A percentile compares a stretch with the other conserved stretches of the same genome.
phyloP scores from a whole-genome alignment of 2,113 vertebrate genomes.

The Cyphomyrus plagiostoma region DNA sequence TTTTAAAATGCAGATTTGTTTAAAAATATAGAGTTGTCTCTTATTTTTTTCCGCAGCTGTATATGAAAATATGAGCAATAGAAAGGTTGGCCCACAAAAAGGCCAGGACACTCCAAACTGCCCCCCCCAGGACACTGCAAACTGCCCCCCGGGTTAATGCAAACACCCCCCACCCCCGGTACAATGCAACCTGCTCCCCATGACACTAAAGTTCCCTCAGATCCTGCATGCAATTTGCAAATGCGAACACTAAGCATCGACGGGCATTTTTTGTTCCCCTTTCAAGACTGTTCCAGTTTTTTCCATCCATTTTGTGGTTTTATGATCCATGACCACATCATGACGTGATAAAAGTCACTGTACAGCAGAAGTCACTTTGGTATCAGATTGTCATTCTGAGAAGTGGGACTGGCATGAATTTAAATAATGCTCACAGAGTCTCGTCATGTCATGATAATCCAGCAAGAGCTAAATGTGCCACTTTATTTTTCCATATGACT shows the following conservation, averaged over 20 bases:
- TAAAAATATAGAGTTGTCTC: too few species aligned
- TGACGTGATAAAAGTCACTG: background rate
- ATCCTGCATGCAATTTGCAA: constrained; percentile 25
- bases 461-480: background rate
- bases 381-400: background rate
- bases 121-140: background rate
- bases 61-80: background rate
- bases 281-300: background rate
- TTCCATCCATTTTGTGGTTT: constrained; percentile 25
- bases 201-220: background rate
- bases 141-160: background rate
- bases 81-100: background rate
- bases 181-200: background rate
- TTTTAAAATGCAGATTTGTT: too few species aligned
- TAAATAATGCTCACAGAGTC: background rate
- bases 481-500: background rate
- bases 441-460: background rate
- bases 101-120: background rate
- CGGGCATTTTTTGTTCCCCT: background rate
- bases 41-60: too few species aligned
- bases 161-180: background rate
- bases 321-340: constrained; percentile 16
- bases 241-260: background rate
- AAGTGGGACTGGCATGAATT: background rate
- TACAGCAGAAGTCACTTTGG: background rate